These are phyloP conservation scores for Xestia rhomboidea DNA, from an alignment of 2,888 invertebrate genomes.

Conservation along the genomic window DNA sequence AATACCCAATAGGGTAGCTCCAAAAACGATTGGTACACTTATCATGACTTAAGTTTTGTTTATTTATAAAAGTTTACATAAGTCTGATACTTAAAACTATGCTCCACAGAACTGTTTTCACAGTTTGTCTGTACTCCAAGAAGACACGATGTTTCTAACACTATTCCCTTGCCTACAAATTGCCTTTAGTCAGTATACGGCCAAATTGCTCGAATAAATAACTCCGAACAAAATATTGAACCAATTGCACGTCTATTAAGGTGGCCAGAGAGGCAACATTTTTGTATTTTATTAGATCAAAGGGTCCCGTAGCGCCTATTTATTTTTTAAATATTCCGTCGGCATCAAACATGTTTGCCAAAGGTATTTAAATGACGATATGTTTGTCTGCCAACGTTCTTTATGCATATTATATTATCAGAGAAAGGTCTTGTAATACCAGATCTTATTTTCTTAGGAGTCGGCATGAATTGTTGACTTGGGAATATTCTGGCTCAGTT, in stretches of 20 bases:
- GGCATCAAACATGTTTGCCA: slow-evolving; percentile 22
- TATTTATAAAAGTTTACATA: not conserved
- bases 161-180: slow-evolving; percentile 14
- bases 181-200: not conserved
- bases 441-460: slow-evolving; percentile 13
- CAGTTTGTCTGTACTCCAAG: not conserved
- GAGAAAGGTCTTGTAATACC: not conserved
- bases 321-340: slow-evolving; percentile 37
- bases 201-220: slow-evolving; percentile 35
- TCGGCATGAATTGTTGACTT: slow-evolving; percentile 17
- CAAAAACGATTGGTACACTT: not conserved
- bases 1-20: not conserved
- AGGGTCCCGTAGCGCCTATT: slow-evolving; percentile 43
- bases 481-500: slow-evolving; percentile 11
- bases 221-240: slow-evolving; percentile 27
- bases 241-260: slow-evolving; percentile 40
- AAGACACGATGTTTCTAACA: not conserved
- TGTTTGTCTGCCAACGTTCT: slow-evolving; percentile 15
- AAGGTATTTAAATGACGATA: slow-evolving; percentile 25
- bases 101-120: not conserved
- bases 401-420: slow-evolving; percentile 23
- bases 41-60: not conserved
- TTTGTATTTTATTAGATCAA: slow-evolving; percentile 48
- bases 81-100: not conserved
- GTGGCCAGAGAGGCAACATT: slow-evolving; percentile 16